A percentile compares a stretch with the other conserved stretches of the same genome.
Evolutionary conservation across 2,797 vertebrate genomes (phyloP).

Genomic region (Hirundo rustica): DNA sequence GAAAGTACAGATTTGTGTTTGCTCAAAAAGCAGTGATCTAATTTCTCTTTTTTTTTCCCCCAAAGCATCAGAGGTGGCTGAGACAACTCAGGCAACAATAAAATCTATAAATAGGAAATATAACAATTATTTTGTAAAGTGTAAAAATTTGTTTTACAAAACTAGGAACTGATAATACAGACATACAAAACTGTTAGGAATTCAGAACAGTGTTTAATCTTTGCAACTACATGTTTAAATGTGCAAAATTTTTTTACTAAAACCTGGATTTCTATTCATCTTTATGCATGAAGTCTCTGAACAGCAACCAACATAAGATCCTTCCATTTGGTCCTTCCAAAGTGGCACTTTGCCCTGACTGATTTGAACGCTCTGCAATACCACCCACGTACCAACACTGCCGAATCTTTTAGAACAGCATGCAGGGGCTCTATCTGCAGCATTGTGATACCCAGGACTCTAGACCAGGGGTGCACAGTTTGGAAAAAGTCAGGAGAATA

Average conservation of each 20-base stretch:
- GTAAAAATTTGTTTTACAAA: neutral
- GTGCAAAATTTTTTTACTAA: neutral
- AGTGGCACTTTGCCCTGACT: neutral
- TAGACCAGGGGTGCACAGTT: neutral
- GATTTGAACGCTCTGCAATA: neutral
- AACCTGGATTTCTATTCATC: neutral
- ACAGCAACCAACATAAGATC: neutral
- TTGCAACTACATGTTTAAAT: neutral
- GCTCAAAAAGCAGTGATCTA: neutral
- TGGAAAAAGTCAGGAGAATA: neutral
- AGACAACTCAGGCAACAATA: neutral
- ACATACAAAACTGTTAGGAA: neutral
- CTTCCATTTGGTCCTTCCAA: neutral
- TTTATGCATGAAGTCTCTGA: neutral
- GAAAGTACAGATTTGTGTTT: neutral
- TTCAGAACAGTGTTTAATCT: neutral
- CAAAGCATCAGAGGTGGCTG: neutral
- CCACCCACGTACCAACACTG: neutral
- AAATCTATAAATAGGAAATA: neutral
- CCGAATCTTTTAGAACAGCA: rapidly evolving
- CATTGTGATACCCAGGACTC: neutral
- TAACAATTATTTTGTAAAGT: neutral
- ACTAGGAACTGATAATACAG: neutral
- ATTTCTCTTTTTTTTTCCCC: neutral
- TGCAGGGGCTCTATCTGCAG: neutral